Conservation (phyloP, 2,113 vertebrate genomes). For the Ameiurus melas region DNA sequence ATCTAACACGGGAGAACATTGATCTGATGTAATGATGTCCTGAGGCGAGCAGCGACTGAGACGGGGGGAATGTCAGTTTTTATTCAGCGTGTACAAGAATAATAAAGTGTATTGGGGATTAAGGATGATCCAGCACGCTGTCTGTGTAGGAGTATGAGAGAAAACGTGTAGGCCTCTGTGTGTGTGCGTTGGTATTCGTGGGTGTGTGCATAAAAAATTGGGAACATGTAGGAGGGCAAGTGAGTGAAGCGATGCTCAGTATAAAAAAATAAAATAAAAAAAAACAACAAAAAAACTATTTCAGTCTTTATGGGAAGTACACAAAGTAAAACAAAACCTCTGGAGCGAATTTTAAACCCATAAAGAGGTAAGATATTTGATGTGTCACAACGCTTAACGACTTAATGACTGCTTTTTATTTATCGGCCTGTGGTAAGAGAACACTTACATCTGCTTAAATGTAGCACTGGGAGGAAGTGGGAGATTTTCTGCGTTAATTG, state of each 20-base stretch:
- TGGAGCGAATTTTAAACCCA: background rate
- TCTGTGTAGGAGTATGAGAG: conserved; percentile 63
- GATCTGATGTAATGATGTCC: conserved; percentile 22
- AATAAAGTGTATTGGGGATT: conserved; percentile 56
- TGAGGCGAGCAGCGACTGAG: background rate
- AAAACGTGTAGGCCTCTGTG: conserved; percentile 20
- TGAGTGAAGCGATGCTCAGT: conserved; percentile 57
- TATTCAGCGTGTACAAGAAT: conserved; percentile 37
- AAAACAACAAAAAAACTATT: conserved; percentile 45
- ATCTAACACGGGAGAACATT: background rate
- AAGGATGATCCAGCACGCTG: conserved; percentile 66
- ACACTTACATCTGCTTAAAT: background rate
- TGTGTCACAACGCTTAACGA: background rate
- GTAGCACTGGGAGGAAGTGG: background rate
- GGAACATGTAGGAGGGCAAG: conserved; percentile 55
- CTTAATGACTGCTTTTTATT: background rate
- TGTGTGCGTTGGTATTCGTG: conserved; percentile 42
- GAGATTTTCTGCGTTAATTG: background rate
- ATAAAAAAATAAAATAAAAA: background rate
- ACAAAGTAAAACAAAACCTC: conserved; percentile 6
- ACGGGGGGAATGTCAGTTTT: background rate
- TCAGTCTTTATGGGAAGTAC: conserved; percentile 33
- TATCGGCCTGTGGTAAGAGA: background rate
- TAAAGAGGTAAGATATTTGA: background rate
- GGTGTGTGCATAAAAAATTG: conserved; percentile 47